Evolutionary conservation across 2,888 invertebrate species (phyloP), one percentile per base, ranked within the genome.

Genomic region (Lithophane semibrunnea): DNA sequence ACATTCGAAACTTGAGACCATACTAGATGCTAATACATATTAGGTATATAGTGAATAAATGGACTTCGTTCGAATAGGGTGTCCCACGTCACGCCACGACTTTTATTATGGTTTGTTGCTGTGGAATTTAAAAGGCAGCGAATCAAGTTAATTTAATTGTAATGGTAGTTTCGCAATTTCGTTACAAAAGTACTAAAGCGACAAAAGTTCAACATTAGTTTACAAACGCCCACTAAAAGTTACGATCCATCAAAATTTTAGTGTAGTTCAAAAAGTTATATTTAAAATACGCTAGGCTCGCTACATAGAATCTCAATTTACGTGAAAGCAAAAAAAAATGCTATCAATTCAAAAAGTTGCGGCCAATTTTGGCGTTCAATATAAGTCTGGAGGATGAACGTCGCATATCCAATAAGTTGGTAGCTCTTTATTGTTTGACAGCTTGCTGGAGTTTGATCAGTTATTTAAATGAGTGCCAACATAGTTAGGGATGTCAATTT

Each of bases 391-490:
- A 71, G 90, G 91, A 93, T 92, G 93, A 90, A 87, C 90, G 86
- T 84, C 84, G 93, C 93, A 94, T 94, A 93, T 91, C 90, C 91
- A 94, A 93, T 93, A 92, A 93, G 91, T 89, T 89, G 85, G 88
- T 83, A 88, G 85, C 85, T 92, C 91, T 87, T 94, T 94, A 94
- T 93, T 93, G 92, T 92, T 92, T 93, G 95, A 94, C 94, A 93
- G 91, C 91, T 90, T 91, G 82, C 86, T 90, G 89, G 86, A 92
- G 91, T 94, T 94, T 93, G 93, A 95, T 94, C 94, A 93, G 92
- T 92, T 94, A 95, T 95, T 95, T 94, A 95, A 95, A 96, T 95
- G 92, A 94, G 91, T 89, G 88, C 86, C 92, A 93, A 94, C 92
- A 89, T 92, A 91, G 93, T 94, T 93, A 94, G 89, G 90, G 91